Base-by-base conservation (phyloP, 2,797 vertebrate species). In the Myotis planiceps region DNA sequence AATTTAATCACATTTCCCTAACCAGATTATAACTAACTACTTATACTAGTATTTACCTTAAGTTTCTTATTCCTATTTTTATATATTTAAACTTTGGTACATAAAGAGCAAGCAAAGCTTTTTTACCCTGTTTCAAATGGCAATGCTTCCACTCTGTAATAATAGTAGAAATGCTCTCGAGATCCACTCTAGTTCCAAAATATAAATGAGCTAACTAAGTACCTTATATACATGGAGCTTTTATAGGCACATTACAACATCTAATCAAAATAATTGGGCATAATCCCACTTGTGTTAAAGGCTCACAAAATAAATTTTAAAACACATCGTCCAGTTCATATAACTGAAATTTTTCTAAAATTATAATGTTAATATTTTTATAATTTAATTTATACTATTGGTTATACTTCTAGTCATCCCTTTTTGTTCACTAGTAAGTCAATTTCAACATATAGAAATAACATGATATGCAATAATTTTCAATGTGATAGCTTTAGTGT, bases 271-370 rank as follows among this genome's bases (percentile, higher is more conserved):
- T 76, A 91, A 78, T 4, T 83, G 37, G 29, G 49, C 29, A 82
- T 19, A 79, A 58, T 92, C 94, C 29, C 34, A 95, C 53, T 81
- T 83, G 15, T 49, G 66, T 89, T 58, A 75, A 95, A 91, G 29
- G 3, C 71, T 80, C 37, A 85, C 13, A 96, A 96, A 90, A 87
- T 79, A 84, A 91, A 81, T 60, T 95, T 93, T 76, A 63, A 96
- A 96, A 53, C 19, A 82, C 5, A 94, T 37, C 6, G 27, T 79
- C 27, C 16, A 75, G 90, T 75, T 93, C 29, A 94, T 83, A 82
- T 68, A 85, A 87, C 3, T 81, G 4, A 95, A 88, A 75, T 55
- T 3, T 53, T 86, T 27, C 80, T 74, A 45, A 92, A 84, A 92
- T 66, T 90, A 58, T 0, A 94, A n/a, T 80, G 19, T 47, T 95